Conservation (phyloP, 2,797 vertebrate genomes). For the Scyliorhinus canicula region DNA sequence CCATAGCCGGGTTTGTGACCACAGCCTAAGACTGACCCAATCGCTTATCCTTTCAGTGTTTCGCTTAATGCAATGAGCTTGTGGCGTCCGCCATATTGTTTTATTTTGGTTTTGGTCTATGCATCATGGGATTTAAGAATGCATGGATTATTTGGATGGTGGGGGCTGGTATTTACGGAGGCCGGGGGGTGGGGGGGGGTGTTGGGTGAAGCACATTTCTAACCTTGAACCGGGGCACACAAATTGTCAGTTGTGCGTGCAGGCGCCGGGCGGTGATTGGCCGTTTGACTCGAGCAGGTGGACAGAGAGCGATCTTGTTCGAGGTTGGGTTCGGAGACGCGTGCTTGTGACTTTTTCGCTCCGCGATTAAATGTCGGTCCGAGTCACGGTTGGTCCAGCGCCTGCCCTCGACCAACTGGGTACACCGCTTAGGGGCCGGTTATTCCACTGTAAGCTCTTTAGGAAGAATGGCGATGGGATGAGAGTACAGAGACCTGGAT, state of each 20-base stretch:
- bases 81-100: background rate
- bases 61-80: background rate
- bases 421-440: no score
- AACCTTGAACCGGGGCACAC: no score
- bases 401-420: no score
- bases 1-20: background rate
- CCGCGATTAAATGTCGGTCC: background rate
- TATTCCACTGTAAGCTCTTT: background rate
- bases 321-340: background rate
- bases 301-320: no score
- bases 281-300: no score
- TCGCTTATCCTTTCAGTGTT: background rate
- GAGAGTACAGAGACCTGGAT: background rate
- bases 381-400: background rate
- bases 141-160: background rate
- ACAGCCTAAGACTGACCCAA: background rate
- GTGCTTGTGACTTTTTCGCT: background rate
- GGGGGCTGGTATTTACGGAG: background rate
- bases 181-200: no score
- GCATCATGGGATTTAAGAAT: background rate
- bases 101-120: background rate
- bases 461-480: background rate
- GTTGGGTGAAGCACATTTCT: background rate
- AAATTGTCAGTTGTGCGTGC: no score
- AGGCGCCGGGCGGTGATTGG: no score